Percentiles rank a stretch among this genome's conserved stretches.
Conservation (phyloP, 53 echinoderm and acorn worm species). For the Echinarachnius parma region DNA sequence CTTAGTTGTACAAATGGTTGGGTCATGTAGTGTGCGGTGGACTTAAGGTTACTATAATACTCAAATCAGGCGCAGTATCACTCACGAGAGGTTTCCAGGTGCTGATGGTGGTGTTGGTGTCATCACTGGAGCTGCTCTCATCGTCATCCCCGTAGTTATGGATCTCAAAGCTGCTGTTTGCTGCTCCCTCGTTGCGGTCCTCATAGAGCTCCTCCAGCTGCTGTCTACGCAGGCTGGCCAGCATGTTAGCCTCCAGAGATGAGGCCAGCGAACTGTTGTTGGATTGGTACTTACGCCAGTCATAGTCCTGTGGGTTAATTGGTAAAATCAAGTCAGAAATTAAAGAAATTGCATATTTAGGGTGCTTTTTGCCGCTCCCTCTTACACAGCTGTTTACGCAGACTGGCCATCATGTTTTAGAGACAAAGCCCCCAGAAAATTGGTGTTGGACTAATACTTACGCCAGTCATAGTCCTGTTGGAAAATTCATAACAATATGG, state of each 20-base stretch:
- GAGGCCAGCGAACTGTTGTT: constrained; percentile 88
- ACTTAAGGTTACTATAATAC: too few species aligned
- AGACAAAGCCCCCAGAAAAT: too few species aligned
- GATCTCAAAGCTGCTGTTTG: constrained; percentile 81
- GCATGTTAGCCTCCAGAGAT: constrained; percentile 95
- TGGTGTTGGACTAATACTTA: constrained; percentile 68
- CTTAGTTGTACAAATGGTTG: too few species aligned
- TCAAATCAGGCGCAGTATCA: too few species aligned
- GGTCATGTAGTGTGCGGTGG: too few species aligned
- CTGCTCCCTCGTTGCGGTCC: constrained; percentile 50
- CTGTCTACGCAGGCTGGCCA: constrained; percentile 85
- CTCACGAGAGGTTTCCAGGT: constrained; percentile 91
- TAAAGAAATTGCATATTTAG: not conserved
- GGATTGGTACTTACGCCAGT: constrained; percentile 92
- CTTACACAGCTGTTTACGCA: constrained; percentile 68
- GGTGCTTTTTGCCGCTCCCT: constrained; percentile 35
- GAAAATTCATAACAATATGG: too few species aligned
- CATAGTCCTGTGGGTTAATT: constrained; percentile 68
- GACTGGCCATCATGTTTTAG: constrained; percentile 82
- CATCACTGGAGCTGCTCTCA: constrained; percentile 93
- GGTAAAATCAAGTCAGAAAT: not conserved
- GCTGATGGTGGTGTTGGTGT: constrained; percentile 85
- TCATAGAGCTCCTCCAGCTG: constrained; percentile 91
- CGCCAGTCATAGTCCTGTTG: constrained; percentile 85
- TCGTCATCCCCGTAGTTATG: constrained; percentile 96